Evolutionary conservation across 2,888 invertebrate genomes (phyloP), one percentile per base, ranked within the genome.

Genomic region (Campaea margaritaria): DNA sequence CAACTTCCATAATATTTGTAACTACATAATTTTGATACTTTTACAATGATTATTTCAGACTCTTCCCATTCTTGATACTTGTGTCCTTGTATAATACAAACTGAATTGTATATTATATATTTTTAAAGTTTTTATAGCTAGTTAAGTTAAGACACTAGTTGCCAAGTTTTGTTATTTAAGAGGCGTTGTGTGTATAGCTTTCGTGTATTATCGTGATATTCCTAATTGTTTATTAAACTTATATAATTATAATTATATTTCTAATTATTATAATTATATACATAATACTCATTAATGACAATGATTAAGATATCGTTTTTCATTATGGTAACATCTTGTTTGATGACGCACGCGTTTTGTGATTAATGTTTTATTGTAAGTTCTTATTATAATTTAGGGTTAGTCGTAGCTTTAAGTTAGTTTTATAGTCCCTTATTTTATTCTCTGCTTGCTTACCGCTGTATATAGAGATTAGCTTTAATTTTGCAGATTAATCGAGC

Each of bases 151-250:
- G 64, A 81, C 84, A 86, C 85, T 89, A 83, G 83, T 84, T 74
- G 64, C 83, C 86, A 86, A 87, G 86, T 84, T 90, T 86, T 89
- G 88, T 81, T 89, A 86, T 84, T 86, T 91, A 88, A 85, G 87
- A 75, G 75, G 75, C 70, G 86, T 79, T 88, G 86, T 86, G 83
- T 89, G 87, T 89, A 83, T 82, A 79, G 87, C 87, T 90, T 87
- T 79, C 64, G 73, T 68, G 69, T 55, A 72, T 71, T 69, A 68
- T 70, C 72, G 69, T 71, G 75, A 75, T 80, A 82, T 72, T 67
- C 64, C 4, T 16, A 83, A 76, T 81, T 76, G 68, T 81, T 81
- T 75, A 73, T 69, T 48, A 46, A 46, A 44, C 47, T 66, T 71
- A n/a, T n/a, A n/a, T n/a, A n/a, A n/a, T n/a, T n/a, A n/a, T n/a